Percentiles rank a stretch among this genome's conserved stretches.
These are phyloP conservation scores for Diachrysia chrysitis DNA, from an alignment of 2,888 invertebrate species.

Conservation along the genomic window DNA sequence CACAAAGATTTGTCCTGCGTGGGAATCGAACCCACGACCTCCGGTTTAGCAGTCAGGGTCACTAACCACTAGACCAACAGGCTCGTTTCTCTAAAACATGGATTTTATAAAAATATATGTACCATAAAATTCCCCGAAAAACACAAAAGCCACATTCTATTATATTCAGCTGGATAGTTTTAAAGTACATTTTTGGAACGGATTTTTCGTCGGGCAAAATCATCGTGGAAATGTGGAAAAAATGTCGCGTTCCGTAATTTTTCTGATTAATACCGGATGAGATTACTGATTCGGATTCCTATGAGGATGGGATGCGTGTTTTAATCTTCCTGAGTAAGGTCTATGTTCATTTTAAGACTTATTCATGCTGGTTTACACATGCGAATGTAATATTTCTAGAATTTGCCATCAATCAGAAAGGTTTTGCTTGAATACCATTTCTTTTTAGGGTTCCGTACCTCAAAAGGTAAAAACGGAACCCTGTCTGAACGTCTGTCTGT, in stretches of 20 bases:
- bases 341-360: background rate
- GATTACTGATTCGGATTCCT: constrained; percentile 5
- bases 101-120: too few species aligned
- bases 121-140: background rate
- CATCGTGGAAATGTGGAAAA: background rate
- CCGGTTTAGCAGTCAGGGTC: too few species aligned
- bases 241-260: background rate
- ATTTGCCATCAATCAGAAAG: background rate
- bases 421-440: too few species aligned
- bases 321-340: constrained; percentile 41
- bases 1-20: too few species aligned
- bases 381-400: background rate
- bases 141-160: background rate
- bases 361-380: constrained; percentile 3
- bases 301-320: constrained; percentile 14
- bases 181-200: background rate
- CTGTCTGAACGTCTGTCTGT: too few species aligned
- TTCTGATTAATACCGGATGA: constrained; percentile 16
- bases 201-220: constrained; percentile 9
- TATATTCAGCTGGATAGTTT: constrained; percentile 1
- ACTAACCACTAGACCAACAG: too few species aligned
- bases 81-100: too few species aligned
- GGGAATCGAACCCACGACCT: too few species aligned
- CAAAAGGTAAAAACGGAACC: too few species aligned
- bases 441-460: too few species aligned